These are phyloP conservation scores for Cryptoleucopteryx plumbea DNA, from an alignment of 2,113 vertebrate genomes.

Conservation along the genomic window DNA sequence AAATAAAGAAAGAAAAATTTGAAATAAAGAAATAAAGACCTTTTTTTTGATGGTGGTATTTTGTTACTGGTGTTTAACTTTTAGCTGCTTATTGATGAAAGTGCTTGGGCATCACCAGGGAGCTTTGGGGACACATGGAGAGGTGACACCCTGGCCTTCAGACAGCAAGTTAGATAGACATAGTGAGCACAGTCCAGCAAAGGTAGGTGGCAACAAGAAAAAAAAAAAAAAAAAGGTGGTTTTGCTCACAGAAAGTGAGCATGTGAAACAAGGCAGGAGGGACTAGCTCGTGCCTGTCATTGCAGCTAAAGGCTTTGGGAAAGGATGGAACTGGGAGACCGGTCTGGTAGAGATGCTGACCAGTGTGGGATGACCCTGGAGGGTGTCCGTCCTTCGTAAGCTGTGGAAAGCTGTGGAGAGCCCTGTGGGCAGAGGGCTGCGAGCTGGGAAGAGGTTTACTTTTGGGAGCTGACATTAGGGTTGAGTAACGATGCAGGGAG, in stretches of 20 bases:
- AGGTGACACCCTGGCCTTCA: not conserved
- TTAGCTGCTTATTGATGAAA: not conserved
- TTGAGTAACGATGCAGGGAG: not conserved
- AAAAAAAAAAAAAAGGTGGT: not conserved
- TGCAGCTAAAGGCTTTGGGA: not conserved
- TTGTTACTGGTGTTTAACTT: not conserved
- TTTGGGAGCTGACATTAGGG: not conserved
- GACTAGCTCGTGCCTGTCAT: not conserved
- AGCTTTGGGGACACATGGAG: rapidly evolving
- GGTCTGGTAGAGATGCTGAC: not conserved
- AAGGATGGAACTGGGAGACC: not conserved
- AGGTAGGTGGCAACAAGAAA: not conserved
- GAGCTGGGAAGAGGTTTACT: not conserved
- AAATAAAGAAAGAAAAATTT: not conserved
- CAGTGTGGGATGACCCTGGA: not conserved
- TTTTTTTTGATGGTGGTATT: not conserved
- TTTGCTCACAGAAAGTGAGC: not conserved
- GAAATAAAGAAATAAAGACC: not conserved
- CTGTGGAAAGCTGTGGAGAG: not conserved
- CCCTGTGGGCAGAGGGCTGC: rapidly evolving
- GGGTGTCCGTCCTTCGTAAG: not conserved
- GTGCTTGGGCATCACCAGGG: not conserved
- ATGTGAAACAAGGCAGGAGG: not conserved
- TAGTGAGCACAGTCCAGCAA: not conserved
- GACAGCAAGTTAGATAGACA: no score